A percentile compares a stretch with the other conserved stretches of the same genome.
These are phyloP conservation scores for Dryobota labecula DNA, from an alignment of 2,888 invertebrate species.

Conservation along the genomic window DNA sequence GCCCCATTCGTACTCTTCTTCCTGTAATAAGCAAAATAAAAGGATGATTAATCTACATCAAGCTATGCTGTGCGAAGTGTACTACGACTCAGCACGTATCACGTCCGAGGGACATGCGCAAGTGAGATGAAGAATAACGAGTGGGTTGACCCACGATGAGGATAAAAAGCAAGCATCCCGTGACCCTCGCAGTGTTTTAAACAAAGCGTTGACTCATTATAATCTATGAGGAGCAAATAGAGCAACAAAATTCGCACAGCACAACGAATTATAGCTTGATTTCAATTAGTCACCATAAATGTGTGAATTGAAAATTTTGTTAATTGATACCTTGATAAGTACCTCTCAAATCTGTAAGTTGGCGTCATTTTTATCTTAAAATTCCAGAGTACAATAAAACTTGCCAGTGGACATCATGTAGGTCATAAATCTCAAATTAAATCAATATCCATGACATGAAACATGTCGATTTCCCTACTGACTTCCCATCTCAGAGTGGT, in stretches of 20 bases:
- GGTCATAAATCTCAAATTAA: not conserved
- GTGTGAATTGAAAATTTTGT: not conserved
- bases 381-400: not conserved
- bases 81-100: not conserved
- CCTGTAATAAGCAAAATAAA: conserved; percentile 87
- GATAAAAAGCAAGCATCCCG: not conserved
- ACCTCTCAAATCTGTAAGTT: not conserved
- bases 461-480: not conserved
- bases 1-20: conserved; percentile 96
- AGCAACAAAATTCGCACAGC: not conserved
- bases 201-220: not conserved
- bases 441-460: not conserved
- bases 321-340: not conserved
- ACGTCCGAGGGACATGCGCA: not conserved
- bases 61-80: not conserved
- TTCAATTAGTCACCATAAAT: not conserved
- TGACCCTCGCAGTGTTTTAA: not conserved
- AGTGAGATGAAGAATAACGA: not conserved
- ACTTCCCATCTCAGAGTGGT: not conserved
- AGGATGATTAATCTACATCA: not conserved
- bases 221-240: not conserved
- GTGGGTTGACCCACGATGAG: not conserved
- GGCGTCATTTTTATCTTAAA: not conserved
- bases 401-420: not conserved
- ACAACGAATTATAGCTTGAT: not conserved